phyloP scores from a whole-genome alignment of 2,888 invertebrate species.

The Syritta pipiens region DNA sequence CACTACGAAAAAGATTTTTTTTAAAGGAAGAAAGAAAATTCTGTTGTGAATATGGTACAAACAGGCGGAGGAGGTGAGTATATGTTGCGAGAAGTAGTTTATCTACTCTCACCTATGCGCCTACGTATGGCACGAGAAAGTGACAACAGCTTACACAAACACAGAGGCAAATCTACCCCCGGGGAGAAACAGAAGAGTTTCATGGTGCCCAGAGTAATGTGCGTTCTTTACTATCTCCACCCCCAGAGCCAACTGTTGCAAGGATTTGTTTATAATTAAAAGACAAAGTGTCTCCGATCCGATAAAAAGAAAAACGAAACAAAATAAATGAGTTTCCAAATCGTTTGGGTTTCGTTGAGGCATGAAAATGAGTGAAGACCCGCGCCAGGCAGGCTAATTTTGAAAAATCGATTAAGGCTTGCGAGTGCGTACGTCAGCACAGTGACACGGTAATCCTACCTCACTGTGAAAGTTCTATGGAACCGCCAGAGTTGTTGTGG shows the following conservation, averaged over 20 bases:
- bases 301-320: neutral
- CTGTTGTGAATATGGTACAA: constrained; percentile 76
- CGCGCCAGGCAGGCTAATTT: neutral
- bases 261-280: constrained; percentile 51
- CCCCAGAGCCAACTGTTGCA: constrained; percentile 57
- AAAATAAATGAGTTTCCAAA: neutral
- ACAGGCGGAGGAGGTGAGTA: constrained; percentile 74
- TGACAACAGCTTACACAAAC: constrained; percentile 10
- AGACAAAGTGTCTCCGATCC: constrained; percentile 22
- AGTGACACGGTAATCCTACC: constrained; percentile 37
- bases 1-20: neutral
- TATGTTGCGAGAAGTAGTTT: constrained; percentile 7
- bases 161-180: constrained; percentile 1
- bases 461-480: constrained; percentile 18
- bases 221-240: neutral
- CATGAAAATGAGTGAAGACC: neutral
- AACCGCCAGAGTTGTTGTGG: constrained; percentile 37
- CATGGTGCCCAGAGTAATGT: neutral
- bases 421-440: constrained; percentile 29
- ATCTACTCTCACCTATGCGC: constrained; percentile 35
- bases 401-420: constrained; percentile 50
- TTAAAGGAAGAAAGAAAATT: constrained; percentile 5
- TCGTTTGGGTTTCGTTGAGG: neutral
- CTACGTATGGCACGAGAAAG: constrained; percentile 31
- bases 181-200: neutral